These are phyloP conservation scores for Pseudomyrmex dendroicus DNA, from an alignment of 1,140 invertebrate species.

Conservation along the genomic window DNA sequence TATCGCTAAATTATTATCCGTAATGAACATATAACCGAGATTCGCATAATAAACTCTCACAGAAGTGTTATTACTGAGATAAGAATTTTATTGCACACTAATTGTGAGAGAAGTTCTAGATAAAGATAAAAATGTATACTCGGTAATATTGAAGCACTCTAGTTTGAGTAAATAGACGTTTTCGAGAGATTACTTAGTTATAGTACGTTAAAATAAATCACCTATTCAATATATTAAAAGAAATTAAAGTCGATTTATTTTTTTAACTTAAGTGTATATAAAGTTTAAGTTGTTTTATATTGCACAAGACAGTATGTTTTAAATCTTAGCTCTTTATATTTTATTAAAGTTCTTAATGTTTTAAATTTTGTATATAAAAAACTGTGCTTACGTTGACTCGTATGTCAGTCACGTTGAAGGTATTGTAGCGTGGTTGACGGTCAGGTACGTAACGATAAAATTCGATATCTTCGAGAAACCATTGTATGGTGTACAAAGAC, in stretches of 20 bases:
- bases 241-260: not conserved
- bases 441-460: conserved; percentile 92
- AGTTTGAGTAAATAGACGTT: too few species aligned
- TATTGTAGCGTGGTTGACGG: conserved; percentile 88
- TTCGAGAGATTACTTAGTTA: not conserved
- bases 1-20: not conserved
- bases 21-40: conserved; percentile 38
- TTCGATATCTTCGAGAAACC: conserved; percentile 92
- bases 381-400: conserved; percentile 90
- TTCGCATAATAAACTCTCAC: conserved; percentile 44
- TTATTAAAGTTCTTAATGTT: not conserved
- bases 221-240: too few species aligned
- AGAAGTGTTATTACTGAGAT: conserved; percentile 53
- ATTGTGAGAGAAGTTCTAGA: conserved; percentile 30
- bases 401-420: conserved; percentile 88
- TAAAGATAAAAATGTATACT: conserved; percentile 25
- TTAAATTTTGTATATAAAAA: not conserved
- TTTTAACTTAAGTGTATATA: not conserved
- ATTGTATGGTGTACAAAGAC: conserved; percentile 92
- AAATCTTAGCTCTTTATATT: conserved; percentile 1
- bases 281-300: not conserved
- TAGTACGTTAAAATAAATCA: too few species aligned
- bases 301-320: not conserved
- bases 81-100: conserved; percentile 63
- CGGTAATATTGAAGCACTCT: not conserved